Base-by-base conservation (phyloP, 2,113 vertebrate genomes). In the Elephas maximus region DNA sequence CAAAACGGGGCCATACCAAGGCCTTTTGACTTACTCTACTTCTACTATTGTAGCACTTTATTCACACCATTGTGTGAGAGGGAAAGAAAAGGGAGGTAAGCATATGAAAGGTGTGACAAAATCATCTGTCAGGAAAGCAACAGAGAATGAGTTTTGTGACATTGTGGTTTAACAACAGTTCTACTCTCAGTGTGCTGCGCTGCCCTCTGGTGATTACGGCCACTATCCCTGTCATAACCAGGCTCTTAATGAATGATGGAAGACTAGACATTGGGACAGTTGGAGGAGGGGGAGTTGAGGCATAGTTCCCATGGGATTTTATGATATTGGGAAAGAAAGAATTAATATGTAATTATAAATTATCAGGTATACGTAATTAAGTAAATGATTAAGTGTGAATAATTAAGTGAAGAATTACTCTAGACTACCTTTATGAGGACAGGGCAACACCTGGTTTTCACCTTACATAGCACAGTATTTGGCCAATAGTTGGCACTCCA, bases 311-410 rank as follows among this genome's bases (percentile, higher is more conserved):
- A 2, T 26, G n/a, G n/a, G 78, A 48, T 48, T 88, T 87, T 76
- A 88, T 63, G 26, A 57, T 77, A 76, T 30, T 23, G 30, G 30
- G 79, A 93, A 86, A 93, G 44, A 79, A 24, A 65, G 74, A 82
- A 82, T 69, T 80, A 94, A 48, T 30, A 79, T 48, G 57, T 88
- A 91, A 51, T 78, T n/a, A 76, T 78, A 88, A 78, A 79, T 79
- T n/a, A 67, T 45, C 28, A 88, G 48, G 62, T 74, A 6, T 79
- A 80, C 67, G 20, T 60, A 76, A 92, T 86, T 37, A 86, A 77
- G 30, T 86, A 57, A 51, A 62, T 62, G 41, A 63, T 33, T 62
- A 30, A 76, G 3, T 77, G 24, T 65, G 37, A 78, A 80, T 63
- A 67, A 88, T 45, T 88, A 83, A 91, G 63, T 91, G 30, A 90